These are phyloP conservation scores for Calephelis perditalis DNA, from an alignment of 2,888 invertebrate species.

Conservation along the genomic window DNA sequence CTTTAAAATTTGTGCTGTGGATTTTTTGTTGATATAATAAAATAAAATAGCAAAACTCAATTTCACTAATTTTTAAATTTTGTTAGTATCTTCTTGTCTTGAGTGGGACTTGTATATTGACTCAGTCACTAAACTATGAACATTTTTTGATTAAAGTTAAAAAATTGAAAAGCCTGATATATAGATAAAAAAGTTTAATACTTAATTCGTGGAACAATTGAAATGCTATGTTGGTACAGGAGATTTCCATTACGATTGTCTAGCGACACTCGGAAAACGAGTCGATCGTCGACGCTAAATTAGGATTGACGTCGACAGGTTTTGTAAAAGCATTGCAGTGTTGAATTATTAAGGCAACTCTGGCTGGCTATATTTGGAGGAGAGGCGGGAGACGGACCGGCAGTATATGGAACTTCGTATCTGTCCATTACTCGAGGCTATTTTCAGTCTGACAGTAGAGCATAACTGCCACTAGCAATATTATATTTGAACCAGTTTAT, in stretches of 20 bases:
- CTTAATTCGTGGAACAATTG: constrained; percentile 17
- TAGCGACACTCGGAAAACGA: constrained; percentile 71
- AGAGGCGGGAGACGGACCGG: constrained; percentile 46
- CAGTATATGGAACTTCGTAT: constrained; percentile 42
- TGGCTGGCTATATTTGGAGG: constrained; percentile 67
- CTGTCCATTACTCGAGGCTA: constrained; percentile 61
- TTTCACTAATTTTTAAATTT: too few relatives aligned
- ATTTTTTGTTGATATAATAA: too few relatives aligned
- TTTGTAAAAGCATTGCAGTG: constrained; percentile 78
- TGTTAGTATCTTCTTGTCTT: too few relatives aligned
- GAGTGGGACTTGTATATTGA: too few relatives aligned
- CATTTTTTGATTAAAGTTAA: too few relatives aligned
- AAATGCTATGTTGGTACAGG: constrained; percentile 41
- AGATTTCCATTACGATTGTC: constrained; percentile 72
- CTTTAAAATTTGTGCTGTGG: too few relatives aligned
- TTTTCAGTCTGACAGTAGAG: constrained; percentile 73
- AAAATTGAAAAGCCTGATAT: too few relatives aligned
- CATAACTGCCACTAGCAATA: constrained; percentile 33
- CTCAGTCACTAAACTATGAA: too few relatives aligned
- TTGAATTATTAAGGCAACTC: constrained; percentile 76
- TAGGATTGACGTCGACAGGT: constrained; percentile 76
- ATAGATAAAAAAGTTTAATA: constrained; percentile 7
- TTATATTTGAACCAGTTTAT: constrained; percentile 44
- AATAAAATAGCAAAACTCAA: too few relatives aligned
- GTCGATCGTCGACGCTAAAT: constrained; percentile 69